Base-by-base conservation (phyloP, 2,113 vertebrate species). In the Megaceryle torquata region DNA sequence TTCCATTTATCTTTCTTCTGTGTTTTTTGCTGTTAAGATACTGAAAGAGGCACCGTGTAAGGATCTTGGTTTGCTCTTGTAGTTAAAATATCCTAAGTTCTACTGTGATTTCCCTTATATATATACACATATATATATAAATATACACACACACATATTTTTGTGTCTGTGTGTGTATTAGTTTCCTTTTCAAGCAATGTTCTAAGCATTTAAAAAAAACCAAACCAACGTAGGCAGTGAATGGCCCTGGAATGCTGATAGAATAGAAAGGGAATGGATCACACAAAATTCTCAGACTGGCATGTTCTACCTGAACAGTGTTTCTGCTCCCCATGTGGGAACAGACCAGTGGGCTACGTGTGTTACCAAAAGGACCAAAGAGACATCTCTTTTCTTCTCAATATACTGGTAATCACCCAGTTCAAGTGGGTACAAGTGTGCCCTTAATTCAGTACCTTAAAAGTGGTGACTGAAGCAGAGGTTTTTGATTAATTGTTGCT, bases 21-120 rank as follows among this genome's bases (percentile, higher is more conserved):
- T 83, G 10, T 39, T 81, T 14, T 44, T 84, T 85, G 22, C 86
- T 96, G 4, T 92, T 96, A 94, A 82, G 63, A 88, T 96, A 78
- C 93, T 87, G 86, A 95, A 97, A 70, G 60, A 87, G 56, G 63
- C 25, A 51, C 28, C 0, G 0, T n/a, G 43, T 82, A 41, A 88
- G 51, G 57, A 39, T 39, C 15, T 37, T 37, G 69, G 22, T 86
- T 61, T 70, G 9, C 15, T 63, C 21, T 78, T 69, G 44, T 46
- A 56, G n/a, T 72, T 81, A 33, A 10, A 83, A 22, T 37, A 59
- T 89, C 13, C 29, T 9, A 46, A 91, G 24, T 85, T 79, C 9
- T 43, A 2, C 13, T 63, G 10, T 24, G 19, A 65, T 68, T 79
- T 87, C 43, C 39, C 11, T 51, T 74, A 77, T 77, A 2, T 11